phyloP scores from a whole-genome alignment of 2,113 vertebrate species.

The Oryzias celebensis region DNA sequence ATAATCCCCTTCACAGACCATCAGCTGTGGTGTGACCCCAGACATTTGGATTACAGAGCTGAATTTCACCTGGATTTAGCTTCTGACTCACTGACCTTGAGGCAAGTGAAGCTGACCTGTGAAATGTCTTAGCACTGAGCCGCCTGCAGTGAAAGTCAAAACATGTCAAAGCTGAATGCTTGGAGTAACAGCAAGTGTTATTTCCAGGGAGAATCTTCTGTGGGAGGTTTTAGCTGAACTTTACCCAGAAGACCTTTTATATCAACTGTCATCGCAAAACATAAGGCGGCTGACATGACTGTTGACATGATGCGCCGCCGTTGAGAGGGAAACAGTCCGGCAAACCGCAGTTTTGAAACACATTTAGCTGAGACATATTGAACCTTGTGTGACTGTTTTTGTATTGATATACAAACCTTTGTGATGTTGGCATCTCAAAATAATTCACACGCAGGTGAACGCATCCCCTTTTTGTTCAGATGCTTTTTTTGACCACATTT shows the following conservation, averaged over 20 bases:
- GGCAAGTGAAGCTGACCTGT: slow-evolving; percentile 16
- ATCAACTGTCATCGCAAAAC: slow-evolving; percentile 47
- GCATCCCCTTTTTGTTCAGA: not conserved
- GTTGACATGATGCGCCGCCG: slow-evolving; percentile 17
- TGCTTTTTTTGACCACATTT: too few relatives aligned
- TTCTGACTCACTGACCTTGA: slow-evolving; percentile 28
- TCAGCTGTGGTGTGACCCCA: slow-evolving; percentile 14
- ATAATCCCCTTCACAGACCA: slow-evolving; percentile 3
- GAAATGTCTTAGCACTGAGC: slow-evolving; percentile 14
- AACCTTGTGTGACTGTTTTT: slow-evolving; percentile 19
- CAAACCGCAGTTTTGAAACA: slow-evolving; percentile 14
- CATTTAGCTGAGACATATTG: slow-evolving; percentile 7
- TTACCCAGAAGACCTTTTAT: slow-evolving; percentile 48
- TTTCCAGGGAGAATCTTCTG: slow-evolving; percentile 28
- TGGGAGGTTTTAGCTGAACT: slow-evolving; percentile 40
- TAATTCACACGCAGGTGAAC: not conserved
- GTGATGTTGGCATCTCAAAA: not conserved
- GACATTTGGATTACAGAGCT: not conserved
- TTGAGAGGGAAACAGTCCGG: slow-evolving; percentile 3
- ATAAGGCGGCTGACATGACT: slow-evolving; percentile 29
- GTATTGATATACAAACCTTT: not conserved
- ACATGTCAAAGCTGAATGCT: slow-evolving; percentile 29
- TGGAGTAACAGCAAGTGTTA: slow-evolving; percentile 35
- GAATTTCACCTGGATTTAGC: slow-evolving; percentile 20
- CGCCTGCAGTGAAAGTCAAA: slow-evolving; percentile 14